phyloP scores from a whole-genome alignment of 2,113 vertebrate genomes.

The Mormyrus iriodes region DNA sequence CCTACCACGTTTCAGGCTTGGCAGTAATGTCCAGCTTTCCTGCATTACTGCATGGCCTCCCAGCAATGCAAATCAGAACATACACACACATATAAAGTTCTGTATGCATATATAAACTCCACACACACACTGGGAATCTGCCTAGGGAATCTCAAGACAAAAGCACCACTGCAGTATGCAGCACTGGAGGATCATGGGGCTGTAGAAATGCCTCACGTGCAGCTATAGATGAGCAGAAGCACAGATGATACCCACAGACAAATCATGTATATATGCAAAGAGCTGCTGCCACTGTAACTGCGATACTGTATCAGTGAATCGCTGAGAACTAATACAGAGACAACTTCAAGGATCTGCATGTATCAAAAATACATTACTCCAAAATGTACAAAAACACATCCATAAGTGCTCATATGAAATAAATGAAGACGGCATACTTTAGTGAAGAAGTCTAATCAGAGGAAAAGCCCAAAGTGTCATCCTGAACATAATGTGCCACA shows the following conservation, averaged over 20 bases:
- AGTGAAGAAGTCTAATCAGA: neutral
- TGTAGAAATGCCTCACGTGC: neutral
- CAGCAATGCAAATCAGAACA: neutral
- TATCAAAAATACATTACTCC: neutral
- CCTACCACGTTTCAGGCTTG: neutral
- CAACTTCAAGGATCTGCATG: neutral
- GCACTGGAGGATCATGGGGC: neutral
- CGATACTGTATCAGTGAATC: neutral
- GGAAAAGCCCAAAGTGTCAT: neutral
- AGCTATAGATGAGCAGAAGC: neutral
- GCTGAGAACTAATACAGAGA: neutral
- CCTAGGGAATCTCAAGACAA: neutral
- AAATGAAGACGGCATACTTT: neutral
- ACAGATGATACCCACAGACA: neutral
- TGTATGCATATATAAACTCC: neutral
- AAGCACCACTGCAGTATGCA: neutral
- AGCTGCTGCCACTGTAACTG: neutral
- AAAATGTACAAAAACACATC: neutral
- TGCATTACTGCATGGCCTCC: neutral
- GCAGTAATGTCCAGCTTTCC: neutral
- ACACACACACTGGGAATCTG: neutral
- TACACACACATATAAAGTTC: neutral
- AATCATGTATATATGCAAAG: neutral
- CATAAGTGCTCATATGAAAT: neutral
- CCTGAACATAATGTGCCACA: neutral